A percentile compares a stretch with the other conserved stretches of the same genome.
phyloP scores from a whole-genome alignment of 2,797 vertebrate genomes.

The Falco columbarius region DNA sequence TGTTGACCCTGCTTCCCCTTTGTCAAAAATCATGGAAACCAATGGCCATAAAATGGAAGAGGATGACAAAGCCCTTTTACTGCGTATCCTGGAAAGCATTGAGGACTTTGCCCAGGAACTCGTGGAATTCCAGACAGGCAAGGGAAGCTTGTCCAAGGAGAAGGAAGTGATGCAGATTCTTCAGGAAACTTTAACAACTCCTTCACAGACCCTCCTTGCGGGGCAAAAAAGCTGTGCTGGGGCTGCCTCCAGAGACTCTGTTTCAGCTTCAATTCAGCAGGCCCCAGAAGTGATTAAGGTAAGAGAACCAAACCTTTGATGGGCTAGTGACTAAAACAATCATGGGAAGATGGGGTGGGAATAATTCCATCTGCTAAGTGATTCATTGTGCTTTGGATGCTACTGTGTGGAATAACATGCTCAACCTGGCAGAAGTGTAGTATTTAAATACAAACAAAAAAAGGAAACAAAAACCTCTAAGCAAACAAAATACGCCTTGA shows the following conservation, averaged over 20 bases:
- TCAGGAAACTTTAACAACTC: constrained; percentile 89
- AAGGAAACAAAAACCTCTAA: background rate
- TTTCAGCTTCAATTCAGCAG: constrained; percentile 91
- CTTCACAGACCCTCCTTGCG: constrained; percentile 74
- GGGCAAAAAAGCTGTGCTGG: constrained; percentile 57
- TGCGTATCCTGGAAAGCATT: constrained; percentile 95
- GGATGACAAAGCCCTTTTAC: constrained; percentile 90
- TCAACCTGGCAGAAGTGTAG: background rate
- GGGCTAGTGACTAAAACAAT: background rate
- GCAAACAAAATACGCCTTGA: background rate
- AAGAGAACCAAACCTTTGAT: constrained; percentile 70
- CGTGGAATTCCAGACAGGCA: constrained; percentile 91
- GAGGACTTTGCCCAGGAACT: constrained; percentile 98
- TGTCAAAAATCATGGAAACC: constrained; percentile 73
- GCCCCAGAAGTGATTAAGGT: constrained; percentile 94
- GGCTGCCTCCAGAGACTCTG: constrained; percentile 75
- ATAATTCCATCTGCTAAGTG: background rate
- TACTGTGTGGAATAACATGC: background rate
- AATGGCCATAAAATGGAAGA: constrained; percentile 85
- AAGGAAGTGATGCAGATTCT: constrained; percentile 96
- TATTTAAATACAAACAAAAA: background rate
- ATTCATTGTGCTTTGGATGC: constrained; percentile 13
- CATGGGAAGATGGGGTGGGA: background rate
- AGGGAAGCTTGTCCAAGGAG: constrained; percentile 90
- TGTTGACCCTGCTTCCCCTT: constrained; percentile 61